Conservation (phyloP, 2,888 invertebrate genomes). For the Scelioninae gen. 1 region DNA sequence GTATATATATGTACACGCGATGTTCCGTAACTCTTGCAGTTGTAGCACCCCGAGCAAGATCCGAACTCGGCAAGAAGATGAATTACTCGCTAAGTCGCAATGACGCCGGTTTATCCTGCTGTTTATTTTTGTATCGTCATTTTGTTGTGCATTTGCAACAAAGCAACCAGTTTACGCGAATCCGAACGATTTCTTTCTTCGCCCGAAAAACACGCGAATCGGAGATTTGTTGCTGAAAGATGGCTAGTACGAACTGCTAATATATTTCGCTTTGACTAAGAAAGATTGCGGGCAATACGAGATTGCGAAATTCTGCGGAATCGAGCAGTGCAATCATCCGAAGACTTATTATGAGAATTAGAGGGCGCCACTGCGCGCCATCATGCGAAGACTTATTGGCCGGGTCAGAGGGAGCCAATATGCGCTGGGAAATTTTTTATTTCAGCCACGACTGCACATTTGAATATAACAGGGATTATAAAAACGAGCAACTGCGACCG, state of each 20-base stretch:
- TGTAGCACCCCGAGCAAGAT: constrained; percentile 54
- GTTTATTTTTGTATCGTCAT: constrained; percentile 47
- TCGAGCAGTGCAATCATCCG: neutral
- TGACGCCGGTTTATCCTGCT: constrained; percentile 42
- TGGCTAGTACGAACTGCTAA: neutral
- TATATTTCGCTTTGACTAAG: constrained; percentile 41
- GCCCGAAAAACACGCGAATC: constrained; percentile 14
- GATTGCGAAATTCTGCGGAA: constrained; percentile 18
- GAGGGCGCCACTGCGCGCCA: too few species aligned
- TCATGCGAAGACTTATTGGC: too few species aligned
- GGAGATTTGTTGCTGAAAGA: constrained; percentile 18
- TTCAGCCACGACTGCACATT: neutral
- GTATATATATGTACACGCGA: too few species aligned
- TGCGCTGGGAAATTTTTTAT: neutral
- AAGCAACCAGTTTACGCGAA: constrained; percentile 5
- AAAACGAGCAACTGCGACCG: constrained; percentile 14
- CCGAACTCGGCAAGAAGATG: constrained; percentile 56
- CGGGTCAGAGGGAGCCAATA: too few species aligned
- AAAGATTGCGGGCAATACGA: constrained; percentile 32
- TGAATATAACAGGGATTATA: constrained; percentile 22
- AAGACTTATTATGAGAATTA: too few species aligned
- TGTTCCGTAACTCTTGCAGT: too few species aligned
- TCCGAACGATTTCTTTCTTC: constrained; percentile 27
- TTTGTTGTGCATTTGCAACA: constrained; percentile 21
- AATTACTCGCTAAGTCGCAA: constrained; percentile 59